These are phyloP conservation scores for Panagrolaimus sp. DNA, from an alignment of 1,140 invertebrate species.

Conservation along the genomic window DNA sequence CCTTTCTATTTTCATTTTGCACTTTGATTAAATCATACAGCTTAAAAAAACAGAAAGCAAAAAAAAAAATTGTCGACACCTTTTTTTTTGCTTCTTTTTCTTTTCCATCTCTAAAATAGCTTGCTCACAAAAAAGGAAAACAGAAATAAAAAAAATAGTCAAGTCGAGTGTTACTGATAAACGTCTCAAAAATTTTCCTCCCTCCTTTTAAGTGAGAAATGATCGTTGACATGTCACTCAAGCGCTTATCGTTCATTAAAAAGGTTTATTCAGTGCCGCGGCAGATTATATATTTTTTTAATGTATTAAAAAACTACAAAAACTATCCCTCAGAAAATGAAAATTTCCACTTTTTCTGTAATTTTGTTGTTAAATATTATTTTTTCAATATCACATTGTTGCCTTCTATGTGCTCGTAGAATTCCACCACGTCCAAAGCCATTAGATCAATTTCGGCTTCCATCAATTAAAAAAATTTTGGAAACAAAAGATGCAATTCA, in stretches of 20 bases:
- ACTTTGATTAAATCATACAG: neutral
- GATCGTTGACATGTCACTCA: too few species aligned
- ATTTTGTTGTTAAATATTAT: too few species aligned
- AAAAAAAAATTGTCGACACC: neutral
- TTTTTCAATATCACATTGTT: too few species aligned
- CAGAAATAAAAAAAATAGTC: neutral
- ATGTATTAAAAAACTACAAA: too few species aligned
- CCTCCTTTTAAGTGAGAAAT: too few species aligned
- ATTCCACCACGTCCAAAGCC: constrained; percentile 38
- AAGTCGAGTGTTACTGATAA: neutral
- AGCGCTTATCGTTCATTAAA: too few species aligned
- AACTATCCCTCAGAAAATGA: too few species aligned
- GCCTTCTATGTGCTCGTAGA: too few species aligned
- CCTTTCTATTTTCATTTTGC: neutral
- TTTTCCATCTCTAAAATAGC: neutral
- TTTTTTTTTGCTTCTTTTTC: neutral
- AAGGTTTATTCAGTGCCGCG: too few species aligned
- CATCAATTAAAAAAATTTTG: constrained; percentile 41
- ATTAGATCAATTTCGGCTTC: constrained; percentile 42
- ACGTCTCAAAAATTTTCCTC: too few species aligned
- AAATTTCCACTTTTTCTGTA: too few species aligned
- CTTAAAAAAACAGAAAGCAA: neutral
- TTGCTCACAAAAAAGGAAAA: neutral
- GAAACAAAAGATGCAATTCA: constrained; percentile 30
- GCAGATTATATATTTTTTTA: too few species aligned